Percentiles rank a stretch among this genome's conserved stretches.
These are phyloP conservation scores for Scrobipalpa atriplicella DNA, from an alignment of 2,888 invertebrate species.

Conservation along the genomic window DNA sequence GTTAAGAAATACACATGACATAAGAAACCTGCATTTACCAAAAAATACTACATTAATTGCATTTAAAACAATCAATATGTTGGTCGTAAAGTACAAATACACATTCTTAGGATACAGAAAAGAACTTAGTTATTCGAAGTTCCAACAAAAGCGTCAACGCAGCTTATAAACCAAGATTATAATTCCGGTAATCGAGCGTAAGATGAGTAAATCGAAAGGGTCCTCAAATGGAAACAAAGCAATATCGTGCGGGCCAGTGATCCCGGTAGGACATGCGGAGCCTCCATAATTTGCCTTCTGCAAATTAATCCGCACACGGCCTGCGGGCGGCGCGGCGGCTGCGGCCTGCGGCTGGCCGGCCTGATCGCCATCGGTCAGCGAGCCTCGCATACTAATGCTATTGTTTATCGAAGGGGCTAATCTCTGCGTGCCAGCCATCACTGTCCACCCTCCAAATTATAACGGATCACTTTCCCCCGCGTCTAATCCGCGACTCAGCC, in stretches of 20 bases:
- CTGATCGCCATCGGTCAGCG: slow-evolving; percentile 79
- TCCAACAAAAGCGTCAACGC: too few relatives aligned
- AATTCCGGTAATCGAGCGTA: slow-evolving; percentile 2
- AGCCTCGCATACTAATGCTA: slow-evolving; percentile 82
- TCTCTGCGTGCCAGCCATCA: slow-evolving; percentile 81
- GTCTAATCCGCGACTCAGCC: slow-evolving; percentile 63
- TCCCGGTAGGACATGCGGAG: slow-evolving; percentile 41
- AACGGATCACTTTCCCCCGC: slow-evolving; percentile 78
- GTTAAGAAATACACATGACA: too few relatives aligned
- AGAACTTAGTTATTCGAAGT: too few relatives aligned
- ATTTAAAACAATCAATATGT: too few relatives aligned
- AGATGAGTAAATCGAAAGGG: slow-evolving; percentile 19
- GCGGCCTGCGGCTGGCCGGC: slow-evolving; percentile 33
- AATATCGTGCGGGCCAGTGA: slow-evolving; percentile 64
- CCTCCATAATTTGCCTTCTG: slow-evolving; percentile 78
- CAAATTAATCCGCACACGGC: slow-evolving; percentile 81
- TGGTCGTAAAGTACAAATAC: too few relatives aligned
- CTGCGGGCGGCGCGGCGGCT: slow-evolving; percentile 38
- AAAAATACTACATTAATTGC: too few relatives aligned
- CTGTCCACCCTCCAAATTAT: slow-evolving; percentile 79
- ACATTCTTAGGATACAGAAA: too few relatives aligned
- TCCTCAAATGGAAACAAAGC: slow-evolving; percentile 62
- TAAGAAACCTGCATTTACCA: too few relatives aligned
- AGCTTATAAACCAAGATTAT: not conserved
- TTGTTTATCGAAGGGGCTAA: slow-evolving; percentile 83